Evolutionary conservation across 1,140 invertebrate genomes (phyloP).

Genomic region (Aphelenchoides fujianensis): DNA sequence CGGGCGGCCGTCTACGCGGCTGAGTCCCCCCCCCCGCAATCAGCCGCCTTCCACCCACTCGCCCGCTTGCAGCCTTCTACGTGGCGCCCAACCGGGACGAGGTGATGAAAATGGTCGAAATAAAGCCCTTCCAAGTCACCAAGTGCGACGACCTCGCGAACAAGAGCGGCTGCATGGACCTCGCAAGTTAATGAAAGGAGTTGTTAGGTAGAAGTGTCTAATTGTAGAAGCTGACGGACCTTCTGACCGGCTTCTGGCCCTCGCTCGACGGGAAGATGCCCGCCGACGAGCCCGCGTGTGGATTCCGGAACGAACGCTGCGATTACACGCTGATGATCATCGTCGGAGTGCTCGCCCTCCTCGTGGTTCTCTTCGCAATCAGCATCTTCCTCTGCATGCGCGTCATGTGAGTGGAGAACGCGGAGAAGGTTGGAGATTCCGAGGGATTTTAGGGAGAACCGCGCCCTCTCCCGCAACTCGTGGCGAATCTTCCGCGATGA

Average conservation of each 20-base stretch:
- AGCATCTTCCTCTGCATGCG: slow-evolving; percentile 43
- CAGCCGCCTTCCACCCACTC: too few species aligned
- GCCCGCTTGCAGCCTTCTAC: slow-evolving; percentile 55
- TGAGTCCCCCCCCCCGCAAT: slow-evolving; percentile 12
- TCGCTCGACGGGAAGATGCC: slow-evolving; percentile 38
- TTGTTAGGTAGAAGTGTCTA: not conserved
- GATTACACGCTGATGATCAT: slow-evolving; percentile 57
- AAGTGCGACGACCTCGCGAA: slow-evolving; percentile 58
- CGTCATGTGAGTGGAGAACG: slow-evolving; percentile 36
- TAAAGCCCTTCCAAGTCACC: slow-evolving; percentile 41
- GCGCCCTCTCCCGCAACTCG: slow-evolving; percentile 52
- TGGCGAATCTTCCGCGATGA: slow-evolving; percentile 60
- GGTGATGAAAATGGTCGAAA: slow-evolving; percentile 57
- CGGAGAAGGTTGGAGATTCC: slow-evolving; percentile 47
- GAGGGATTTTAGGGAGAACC: slow-evolving; percentile 52
- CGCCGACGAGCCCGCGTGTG: slow-evolving; percentile 46
- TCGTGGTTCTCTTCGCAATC: slow-evolving; percentile 39
- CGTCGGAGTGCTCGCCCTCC: slow-evolving; percentile 40
- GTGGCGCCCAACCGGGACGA: slow-evolving; percentile 57
- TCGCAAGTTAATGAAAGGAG: too few species aligned
- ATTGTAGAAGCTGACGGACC: slow-evolving; percentile 45
- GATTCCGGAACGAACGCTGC: slow-evolving; percentile 57
- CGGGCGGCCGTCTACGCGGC: slow-evolving; percentile 52
- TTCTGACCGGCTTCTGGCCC: slow-evolving; percentile 60
- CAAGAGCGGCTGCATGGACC: slow-evolving; percentile 55